Evolutionary conservation across 1,140 invertebrate species (phyloP).

Genomic region (Ladona fulva): DNA sequence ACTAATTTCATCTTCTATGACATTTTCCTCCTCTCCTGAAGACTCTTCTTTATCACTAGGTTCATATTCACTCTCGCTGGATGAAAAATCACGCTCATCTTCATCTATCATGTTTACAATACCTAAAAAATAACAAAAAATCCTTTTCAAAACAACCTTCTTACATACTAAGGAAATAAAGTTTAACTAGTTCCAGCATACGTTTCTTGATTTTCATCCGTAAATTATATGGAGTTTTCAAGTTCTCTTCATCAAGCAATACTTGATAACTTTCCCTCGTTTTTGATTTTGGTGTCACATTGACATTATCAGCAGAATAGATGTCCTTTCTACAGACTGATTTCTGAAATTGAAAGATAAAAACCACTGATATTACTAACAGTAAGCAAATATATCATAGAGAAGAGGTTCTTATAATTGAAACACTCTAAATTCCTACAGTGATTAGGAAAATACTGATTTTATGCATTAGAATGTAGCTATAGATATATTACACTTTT

Average conservation of each 20-base stretch:
- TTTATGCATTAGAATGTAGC: too few species aligned
- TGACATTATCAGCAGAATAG: neutral
- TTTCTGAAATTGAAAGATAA: too few species aligned
- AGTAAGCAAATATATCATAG: too few species aligned
- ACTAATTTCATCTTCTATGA: neutral
- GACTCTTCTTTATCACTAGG: neutral
- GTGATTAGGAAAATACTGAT: too few species aligned
- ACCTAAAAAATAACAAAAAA: neutral
- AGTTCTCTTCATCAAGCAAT: neutral
- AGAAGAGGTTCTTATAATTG: too few species aligned
- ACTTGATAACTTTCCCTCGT: neutral
- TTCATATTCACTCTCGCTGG: neutral
- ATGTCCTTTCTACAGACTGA: neutral
- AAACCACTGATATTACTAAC: too few species aligned
- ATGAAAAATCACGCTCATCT: neutral
- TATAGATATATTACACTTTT: too few species aligned
- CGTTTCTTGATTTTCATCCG: neutral
- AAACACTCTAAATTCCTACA: too few species aligned
- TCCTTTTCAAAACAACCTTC: neutral
- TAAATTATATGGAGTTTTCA: neutral
- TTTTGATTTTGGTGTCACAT: neutral
- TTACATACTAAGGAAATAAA: neutral
- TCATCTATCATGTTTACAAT: neutral
- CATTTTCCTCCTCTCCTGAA: neutral
- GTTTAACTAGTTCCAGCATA: neutral